phyloP scores from a whole-genome alignment of 53 echinoderm and acorn worm species.

The Temnopleurus reevesii region DNA sequence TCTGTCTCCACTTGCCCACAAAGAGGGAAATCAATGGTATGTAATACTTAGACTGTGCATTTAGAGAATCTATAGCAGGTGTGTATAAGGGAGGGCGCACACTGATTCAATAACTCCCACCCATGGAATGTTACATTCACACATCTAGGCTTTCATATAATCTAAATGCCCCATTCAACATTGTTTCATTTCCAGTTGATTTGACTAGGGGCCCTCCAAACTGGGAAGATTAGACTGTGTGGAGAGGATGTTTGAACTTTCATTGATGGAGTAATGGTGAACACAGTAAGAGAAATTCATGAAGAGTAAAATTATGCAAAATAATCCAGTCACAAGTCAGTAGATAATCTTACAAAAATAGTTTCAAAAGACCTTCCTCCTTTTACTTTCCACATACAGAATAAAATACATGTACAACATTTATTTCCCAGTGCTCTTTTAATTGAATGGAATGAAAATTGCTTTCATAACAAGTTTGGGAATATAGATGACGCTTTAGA shows the following conservation, averaged over 20 bases:
- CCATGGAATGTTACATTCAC: background rate
- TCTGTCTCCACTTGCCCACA: constrained; percentile 16
- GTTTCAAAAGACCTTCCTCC: too few species aligned
- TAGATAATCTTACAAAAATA: too few species aligned
- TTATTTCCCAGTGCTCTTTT: too few species aligned
- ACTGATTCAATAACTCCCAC: constrained; percentile 12
- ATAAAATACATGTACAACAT: too few species aligned
- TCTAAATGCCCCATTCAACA: background rate
- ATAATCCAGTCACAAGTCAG: too few species aligned
- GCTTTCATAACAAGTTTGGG: too few species aligned
- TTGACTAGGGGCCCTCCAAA: background rate
- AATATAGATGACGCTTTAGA: too few species aligned
- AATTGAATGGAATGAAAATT: too few species aligned
- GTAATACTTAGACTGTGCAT: constrained; percentile 9
- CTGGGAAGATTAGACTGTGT: background rate
- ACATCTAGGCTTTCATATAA: background rate
- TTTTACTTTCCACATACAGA: too few species aligned
- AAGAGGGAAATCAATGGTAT: constrained; percentile 33
- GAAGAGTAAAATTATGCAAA: too few species aligned
- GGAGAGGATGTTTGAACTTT: background rate
- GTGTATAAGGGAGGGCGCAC: background rate
- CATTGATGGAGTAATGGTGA: too few species aligned
- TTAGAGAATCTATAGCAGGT: background rate
- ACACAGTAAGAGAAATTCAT: too few species aligned
- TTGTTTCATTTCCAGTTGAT: background rate